Evolutionary conservation across 2,113 vertebrate species (phyloP).

Genomic region (Muntiacus reevesi): DNA sequence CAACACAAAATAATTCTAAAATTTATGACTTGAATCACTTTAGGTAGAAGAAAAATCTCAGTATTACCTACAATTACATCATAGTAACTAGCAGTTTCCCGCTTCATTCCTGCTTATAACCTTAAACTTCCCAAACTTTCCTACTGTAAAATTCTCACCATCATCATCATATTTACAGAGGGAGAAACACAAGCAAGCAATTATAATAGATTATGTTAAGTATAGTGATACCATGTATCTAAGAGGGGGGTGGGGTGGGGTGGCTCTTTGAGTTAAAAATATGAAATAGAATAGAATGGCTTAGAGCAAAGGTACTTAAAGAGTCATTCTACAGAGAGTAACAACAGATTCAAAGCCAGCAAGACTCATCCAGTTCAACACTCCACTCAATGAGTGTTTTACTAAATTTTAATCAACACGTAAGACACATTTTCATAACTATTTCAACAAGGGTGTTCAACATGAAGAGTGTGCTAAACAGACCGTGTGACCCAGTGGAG

Average conservation of each 20-base stretch:
- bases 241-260: background rate
- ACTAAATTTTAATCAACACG: background rate
- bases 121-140: background rate
- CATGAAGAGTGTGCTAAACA: background rate
- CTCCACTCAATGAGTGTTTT: background rate
- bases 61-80: background rate
- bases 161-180: background rate
- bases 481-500: background rate
- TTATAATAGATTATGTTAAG: background rate
- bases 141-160: background rate
- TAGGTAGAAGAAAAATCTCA: background rate
- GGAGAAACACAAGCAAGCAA: background rate
- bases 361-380: background rate
- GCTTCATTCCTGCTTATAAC: background rate
- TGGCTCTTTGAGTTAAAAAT: background rate
- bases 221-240: background rate
- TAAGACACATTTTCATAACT: background rate
- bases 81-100: background rate
- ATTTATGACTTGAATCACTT: background rate
- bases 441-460: background rate
- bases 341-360: background rate
- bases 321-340: background rate
- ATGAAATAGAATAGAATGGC: background rate
- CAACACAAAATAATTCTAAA: constrained; percentile 22
- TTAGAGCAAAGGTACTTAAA: constrained; percentile 20